phyloP scores from a whole-genome alignment of 2,113 vertebrate genomes.

The Gopherus evgoodei region DNA sequence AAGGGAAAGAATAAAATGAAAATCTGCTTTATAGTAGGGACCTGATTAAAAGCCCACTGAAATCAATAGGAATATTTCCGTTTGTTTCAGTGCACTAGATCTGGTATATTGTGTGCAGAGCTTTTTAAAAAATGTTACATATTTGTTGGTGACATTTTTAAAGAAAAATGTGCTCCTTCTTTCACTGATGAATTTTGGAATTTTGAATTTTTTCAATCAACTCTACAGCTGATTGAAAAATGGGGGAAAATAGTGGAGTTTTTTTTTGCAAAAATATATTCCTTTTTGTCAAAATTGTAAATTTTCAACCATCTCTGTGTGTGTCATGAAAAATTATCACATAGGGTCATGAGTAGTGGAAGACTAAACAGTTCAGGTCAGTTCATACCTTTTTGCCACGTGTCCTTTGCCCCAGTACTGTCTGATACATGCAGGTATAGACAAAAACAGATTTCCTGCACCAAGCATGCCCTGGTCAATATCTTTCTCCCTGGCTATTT shows the following conservation, averaged over 20 bases:
- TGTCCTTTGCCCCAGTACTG: background rate
- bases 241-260: no score
- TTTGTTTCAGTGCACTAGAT: background rate
- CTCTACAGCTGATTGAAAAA: background rate
- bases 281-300: background rate
- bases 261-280: background rate
- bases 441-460: background rate
- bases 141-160: background rate
- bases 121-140: background rate
- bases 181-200: background rate
- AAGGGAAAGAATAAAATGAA: background rate
- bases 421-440: background rate
- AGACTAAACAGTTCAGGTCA: background rate
- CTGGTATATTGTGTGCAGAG: background rate
- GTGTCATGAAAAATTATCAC: background rate
- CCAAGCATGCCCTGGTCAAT: background rate
- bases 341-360: background rate
- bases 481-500: background rate
- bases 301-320: background rate
- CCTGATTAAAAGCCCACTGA: background rate
- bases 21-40: background rate
- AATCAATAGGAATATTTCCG: background rate
- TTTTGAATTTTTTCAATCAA: no score
- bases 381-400: background rate
- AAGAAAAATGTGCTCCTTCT: background rate